Conservation (phyloP, 2,888 invertebrate species). For the Rhabditoides inermis region DNA sequence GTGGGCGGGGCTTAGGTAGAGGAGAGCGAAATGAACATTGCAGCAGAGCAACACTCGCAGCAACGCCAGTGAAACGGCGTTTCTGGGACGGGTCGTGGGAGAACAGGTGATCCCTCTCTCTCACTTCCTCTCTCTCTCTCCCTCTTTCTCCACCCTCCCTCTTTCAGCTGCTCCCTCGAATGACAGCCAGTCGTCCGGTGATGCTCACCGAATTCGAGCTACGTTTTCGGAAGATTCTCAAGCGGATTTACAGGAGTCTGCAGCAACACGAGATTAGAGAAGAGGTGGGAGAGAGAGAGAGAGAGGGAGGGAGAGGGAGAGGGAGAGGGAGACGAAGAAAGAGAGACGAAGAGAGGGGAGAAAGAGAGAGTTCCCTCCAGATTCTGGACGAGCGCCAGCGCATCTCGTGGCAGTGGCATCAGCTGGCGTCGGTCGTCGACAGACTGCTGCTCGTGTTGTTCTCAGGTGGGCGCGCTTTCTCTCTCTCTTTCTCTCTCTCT, state of each 20-base stretch:
- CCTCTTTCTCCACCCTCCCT: too few relatives aligned
- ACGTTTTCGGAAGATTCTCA: constrained; percentile 44
- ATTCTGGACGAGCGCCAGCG: constrained; percentile 46
- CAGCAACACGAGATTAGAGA: constrained; percentile 51
- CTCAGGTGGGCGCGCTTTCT: constrained; percentile 48
- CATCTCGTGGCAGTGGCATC: constrained; percentile 50
- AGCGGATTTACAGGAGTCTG: constrained; percentile 46
- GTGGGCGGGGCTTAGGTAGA: too few relatives aligned
- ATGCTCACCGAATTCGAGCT: constrained; percentile 47
- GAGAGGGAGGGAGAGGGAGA: constrained; percentile 1
- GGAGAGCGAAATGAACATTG: too few relatives aligned
- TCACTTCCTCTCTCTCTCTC: background rate
- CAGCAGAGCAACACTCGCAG: background rate
- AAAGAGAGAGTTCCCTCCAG: constrained; percentile 13
- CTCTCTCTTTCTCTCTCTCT: too few relatives aligned
- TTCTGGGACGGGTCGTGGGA: constrained; percentile 34
- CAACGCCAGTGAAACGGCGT: constrained; percentile 30
- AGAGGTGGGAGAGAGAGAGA: constrained; percentile 25
- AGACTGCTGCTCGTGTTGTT: constrained; percentile 67
- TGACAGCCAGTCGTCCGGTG: constrained; percentile 26
- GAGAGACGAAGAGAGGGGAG: background rate
- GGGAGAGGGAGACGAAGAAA: background rate
- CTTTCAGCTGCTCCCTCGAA: constrained; percentile 37
- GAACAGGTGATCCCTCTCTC: constrained; percentile 26
- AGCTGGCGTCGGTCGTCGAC: constrained; percentile 48